These are phyloP conservation scores for Calcarius ornatus DNA, from an alignment of 2,113 vertebrate genomes.

Conservation along the genomic window DNA sequence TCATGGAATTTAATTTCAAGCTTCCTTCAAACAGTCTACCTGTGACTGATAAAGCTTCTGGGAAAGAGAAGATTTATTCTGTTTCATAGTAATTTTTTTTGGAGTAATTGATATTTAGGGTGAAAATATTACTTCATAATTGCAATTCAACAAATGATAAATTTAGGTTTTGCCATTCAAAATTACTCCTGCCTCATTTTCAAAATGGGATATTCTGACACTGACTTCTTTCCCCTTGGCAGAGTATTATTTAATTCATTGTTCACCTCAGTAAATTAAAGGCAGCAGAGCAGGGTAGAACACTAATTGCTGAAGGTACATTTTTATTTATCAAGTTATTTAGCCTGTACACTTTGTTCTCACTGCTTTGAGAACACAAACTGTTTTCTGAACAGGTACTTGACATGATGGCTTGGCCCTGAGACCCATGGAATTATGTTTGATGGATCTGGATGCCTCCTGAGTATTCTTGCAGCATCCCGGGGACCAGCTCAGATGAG, in stretches of 20 bases:
- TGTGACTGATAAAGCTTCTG: background rate
- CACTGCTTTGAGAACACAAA: background rate
- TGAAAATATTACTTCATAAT: background rate
- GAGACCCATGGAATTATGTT: background rate
- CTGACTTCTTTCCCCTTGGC: background rate
- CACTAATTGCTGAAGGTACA: background rate
- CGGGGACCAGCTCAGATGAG: background rate
- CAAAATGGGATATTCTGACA: background rate
- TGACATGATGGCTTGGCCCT: background rate
- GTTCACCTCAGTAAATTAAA: constrained; percentile 8
- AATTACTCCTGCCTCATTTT: background rate
- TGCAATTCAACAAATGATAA: background rate
- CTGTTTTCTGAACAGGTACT: background rate
- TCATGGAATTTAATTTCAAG: background rate
- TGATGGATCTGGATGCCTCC: background rate
- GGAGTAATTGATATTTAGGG: background rate
- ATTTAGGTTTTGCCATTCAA: background rate
- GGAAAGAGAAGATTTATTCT: background rate
- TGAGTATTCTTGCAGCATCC: background rate
- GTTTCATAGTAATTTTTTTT: background rate
- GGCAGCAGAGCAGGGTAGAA: constrained; percentile 14
- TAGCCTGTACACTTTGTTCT: constrained; percentile 17
- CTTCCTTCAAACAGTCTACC: background rate
- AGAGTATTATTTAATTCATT: background rate
- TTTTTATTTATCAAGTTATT: constrained; percentile 10